Conservation (phyloP, 2,797 vertebrate species). For the Eulemur albifrons region DNA sequence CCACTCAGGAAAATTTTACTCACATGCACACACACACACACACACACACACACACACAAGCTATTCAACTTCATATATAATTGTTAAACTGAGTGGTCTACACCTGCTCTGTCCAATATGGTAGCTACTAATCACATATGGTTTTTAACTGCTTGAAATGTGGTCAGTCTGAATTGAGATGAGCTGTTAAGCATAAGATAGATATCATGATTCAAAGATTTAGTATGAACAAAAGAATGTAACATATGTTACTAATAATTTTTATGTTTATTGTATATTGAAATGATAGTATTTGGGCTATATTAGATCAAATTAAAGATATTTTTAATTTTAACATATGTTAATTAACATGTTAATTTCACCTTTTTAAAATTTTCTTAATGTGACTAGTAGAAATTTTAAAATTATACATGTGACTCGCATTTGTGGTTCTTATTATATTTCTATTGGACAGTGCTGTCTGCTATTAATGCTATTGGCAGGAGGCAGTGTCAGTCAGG, state of each 20-base stretch:
- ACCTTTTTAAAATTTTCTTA: background rate
- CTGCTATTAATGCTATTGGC: background rate
- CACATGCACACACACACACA: background rate
- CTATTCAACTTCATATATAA: background rate
- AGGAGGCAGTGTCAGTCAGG: background rate
- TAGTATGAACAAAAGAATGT: background rate
- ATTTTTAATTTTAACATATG: background rate
- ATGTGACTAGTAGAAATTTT: background rate
- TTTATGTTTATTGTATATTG: background rate
- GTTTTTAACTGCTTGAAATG: background rate
- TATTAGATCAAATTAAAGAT: background rate
- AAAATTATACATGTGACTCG: background rate
- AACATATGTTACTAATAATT: background rate
- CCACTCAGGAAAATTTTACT: constrained; percentile 7
- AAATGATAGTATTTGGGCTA: constrained; percentile 18
- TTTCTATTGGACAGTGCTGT: background rate
- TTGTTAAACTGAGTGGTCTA: background rate
- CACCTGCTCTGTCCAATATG: background rate
- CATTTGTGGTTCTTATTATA: background rate
- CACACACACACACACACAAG: background rate
- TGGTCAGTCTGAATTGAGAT: background rate
- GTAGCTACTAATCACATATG: background rate
- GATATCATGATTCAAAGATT: background rate
- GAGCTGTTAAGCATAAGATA: background rate
- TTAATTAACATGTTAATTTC: background rate